A percentile compares a stretch with the other conserved stretches of the same genome.
Conservation (phyloP, 2,888 invertebrate species). For the Watsonalla binaria region DNA sequence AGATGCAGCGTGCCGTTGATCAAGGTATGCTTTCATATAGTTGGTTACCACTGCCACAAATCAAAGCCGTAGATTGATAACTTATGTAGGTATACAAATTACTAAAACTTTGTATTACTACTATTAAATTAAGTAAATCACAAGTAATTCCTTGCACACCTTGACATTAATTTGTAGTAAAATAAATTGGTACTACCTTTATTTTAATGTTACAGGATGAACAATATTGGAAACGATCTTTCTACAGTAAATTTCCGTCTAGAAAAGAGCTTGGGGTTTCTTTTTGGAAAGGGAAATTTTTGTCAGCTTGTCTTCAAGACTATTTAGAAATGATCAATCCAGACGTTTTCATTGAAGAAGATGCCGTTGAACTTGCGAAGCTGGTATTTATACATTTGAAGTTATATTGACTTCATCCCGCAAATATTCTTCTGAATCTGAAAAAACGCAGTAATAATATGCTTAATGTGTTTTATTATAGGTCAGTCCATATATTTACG, state of each 20-base stretch:
- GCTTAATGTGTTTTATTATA: slow-evolving; percentile 36
- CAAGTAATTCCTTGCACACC: background rate
- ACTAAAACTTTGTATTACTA: too few relatives aligned
- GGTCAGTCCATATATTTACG: slow-evolving; percentile 73
- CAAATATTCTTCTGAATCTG: background rate
- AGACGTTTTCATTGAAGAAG: slow-evolving; percentile 61
- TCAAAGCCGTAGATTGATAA: too few relatives aligned
- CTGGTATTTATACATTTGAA: slow-evolving; percentile 35
- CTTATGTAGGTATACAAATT: too few relatives aligned
- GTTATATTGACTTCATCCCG: too few relatives aligned
- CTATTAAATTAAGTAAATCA: too few relatives aligned
- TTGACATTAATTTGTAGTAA: slow-evolving; percentile 7
- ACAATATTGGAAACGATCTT: slow-evolving; percentile 81
- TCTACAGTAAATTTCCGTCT: slow-evolving; percentile 54
- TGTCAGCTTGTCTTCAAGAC: slow-evolving; percentile 64
- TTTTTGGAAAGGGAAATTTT: slow-evolving; percentile 81
- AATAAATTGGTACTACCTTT: slow-evolving; percentile 1
- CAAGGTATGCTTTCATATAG: slow-evolving; percentile 39
- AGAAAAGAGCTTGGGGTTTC: slow-evolving; percentile 55
- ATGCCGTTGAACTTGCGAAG: slow-evolving; percentile 53
- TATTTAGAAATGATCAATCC: slow-evolving; percentile 64
- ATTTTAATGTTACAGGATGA: slow-evolving; percentile 65
- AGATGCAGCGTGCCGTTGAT: slow-evolving; percentile 75
- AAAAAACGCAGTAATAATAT: too few relatives aligned
- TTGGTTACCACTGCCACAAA: too few relatives aligned